A percentile compares a stretch with the other conserved stretches of the same genome.
Evolutionary conservation across 2,113 vertebrate genomes (phyloP).

Genomic region (Dromiciops gliroides): DNA sequence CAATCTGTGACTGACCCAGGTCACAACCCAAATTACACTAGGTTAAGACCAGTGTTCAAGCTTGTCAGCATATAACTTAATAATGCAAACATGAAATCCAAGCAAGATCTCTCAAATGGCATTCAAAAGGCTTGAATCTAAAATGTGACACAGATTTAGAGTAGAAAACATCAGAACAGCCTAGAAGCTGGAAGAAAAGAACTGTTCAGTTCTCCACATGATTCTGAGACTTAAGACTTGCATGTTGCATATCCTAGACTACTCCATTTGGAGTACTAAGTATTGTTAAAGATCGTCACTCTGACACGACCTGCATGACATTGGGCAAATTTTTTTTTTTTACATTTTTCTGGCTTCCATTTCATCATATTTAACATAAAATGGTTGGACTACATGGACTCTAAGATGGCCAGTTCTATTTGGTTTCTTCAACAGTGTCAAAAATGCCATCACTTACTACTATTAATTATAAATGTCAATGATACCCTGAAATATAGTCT

Average conservation of each 20-base stretch:
- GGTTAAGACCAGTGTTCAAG: background rate
- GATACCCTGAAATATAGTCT: too few species aligned
- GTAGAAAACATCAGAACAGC: background rate
- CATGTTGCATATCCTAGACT: background rate
- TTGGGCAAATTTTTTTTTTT: background rate
- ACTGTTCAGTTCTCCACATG: background rate
- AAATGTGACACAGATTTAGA: background rate
- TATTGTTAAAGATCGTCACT: background rate
- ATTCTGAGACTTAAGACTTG: background rate
- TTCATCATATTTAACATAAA: too few species aligned
- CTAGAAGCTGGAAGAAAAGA: background rate
- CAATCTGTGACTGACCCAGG: background rate
- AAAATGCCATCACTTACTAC: too few species aligned
- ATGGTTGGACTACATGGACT: too few species aligned
- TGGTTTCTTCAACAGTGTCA: background rate
- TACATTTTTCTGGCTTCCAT: background rate
- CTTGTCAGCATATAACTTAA: too few species aligned
- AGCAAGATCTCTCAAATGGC: background rate
- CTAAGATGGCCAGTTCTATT: background rate
- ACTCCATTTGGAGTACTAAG: background rate
- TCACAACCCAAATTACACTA: background rate
- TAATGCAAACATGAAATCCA: background rate
- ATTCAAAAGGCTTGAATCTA: background rate
- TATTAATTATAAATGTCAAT: too few species aligned
- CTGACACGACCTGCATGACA: background rate